Percentiles rank a stretch among this genome's conserved stretches.
Evolutionary conservation across 2,797 vertebrate genomes (phyloP).

Genomic region (Mareca penelope): DNA sequence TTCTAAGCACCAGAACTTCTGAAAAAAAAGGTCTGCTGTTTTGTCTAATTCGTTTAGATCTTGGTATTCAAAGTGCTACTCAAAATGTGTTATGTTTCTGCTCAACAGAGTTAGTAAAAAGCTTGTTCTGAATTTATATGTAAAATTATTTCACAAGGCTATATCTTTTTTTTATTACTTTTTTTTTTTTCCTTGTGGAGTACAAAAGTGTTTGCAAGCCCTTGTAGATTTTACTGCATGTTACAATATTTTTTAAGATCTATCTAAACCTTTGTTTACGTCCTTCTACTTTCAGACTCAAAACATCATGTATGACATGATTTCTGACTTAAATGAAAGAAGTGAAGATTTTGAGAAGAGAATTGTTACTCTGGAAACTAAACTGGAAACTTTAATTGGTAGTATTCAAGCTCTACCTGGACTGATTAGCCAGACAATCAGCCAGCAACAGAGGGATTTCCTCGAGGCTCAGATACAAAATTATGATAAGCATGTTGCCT

Average conservation of each 20-base stretch:
- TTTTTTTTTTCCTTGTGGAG: background rate
- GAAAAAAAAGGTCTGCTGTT: background rate
- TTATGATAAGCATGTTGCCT: conserved; percentile 86
- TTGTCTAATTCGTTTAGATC: background rate
- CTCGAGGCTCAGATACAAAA: conserved; percentile 94
- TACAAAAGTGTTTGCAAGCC: background rate
- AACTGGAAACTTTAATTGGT: conserved; percentile 95
- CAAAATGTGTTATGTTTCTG: background rate
- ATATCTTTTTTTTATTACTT: background rate
- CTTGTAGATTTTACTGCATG: background rate
- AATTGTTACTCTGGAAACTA: conserved; percentile 94
- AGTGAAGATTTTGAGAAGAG: conserved; percentile 99
- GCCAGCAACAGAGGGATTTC: conserved; percentile 95
- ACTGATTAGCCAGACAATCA: conserved; percentile 97
- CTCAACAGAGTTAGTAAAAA: background rate
- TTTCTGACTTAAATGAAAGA: conserved; percentile 97
- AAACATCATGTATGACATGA: conserved; percentile 99
- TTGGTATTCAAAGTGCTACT: background rate
- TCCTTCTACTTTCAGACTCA: conserved; percentile 88
- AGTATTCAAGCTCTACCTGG: conserved; percentile 96
- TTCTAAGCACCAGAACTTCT: background rate
- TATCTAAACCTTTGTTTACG: background rate
- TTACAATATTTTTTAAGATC: background rate
- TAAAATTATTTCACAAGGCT: background rate
- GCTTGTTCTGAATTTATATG: background rate